Evolutionary conservation across 2,888 invertebrate species (phyloP), one percentile per base, ranked within the genome.

Genomic region (Temnothorax unifasciatus): DNA sequence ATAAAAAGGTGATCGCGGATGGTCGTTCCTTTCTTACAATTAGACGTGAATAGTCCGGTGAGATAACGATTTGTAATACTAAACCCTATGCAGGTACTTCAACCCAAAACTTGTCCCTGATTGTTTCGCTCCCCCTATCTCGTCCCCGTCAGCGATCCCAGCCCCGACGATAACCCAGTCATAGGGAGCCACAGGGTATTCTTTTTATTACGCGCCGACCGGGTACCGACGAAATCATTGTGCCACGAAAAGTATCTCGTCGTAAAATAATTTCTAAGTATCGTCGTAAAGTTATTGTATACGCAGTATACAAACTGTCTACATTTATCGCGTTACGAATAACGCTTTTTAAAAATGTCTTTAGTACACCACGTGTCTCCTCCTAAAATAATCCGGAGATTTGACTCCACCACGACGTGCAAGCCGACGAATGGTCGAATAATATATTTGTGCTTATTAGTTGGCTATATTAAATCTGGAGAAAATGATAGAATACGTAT

Each of bases 141-240:
- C 87, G 82, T 85, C 75, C 68, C 79, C 82, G 85, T 54, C 82
- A 75, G 81, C 77, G 13, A 15, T 82, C 85, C 76, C 79, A 83
- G 79, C 87, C 85, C 77, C 84, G 90, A 92, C 85, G 90, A 92
- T 93, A 92, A 93, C 91, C 92, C 91, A 92, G 90, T 91, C 91
- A 90, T 91, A 87, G 47, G 25, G 90, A 89, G 85, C 89, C 83
- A 85, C 88, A 84, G 86, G 86, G 86, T 88, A 84, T 89, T 89
- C 84, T 86, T 84, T 91, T 90, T 90, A 90, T 88, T 91, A 85
- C 89, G 64, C 89, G 85, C 84, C 85, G 83, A 79, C 66, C 74
- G 85, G 84, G 86, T 88, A 89, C 83, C 86, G 79, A 77, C 71
- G 86, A 83, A 68, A 75, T 79, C 85, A 66, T 79, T 61, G 74